phyloP scores from a whole-genome alignment of 2,797 vertebrate species.

The Chelmon rostratus region DNA sequence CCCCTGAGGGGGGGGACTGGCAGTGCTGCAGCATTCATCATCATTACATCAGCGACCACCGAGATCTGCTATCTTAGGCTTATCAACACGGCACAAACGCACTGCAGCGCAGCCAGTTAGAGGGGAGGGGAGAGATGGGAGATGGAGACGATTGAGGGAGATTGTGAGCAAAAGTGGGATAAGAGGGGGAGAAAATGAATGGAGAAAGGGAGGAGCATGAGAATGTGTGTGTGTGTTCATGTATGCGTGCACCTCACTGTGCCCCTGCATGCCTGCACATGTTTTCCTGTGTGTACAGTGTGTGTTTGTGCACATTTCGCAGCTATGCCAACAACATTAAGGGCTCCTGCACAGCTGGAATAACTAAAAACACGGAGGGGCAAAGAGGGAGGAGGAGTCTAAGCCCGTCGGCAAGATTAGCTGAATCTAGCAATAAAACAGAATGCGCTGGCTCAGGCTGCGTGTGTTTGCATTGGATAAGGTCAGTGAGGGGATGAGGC shows the following conservation, averaged over 20 bases:
- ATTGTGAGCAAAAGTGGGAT: conserved; percentile 79
- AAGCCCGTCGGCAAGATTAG: conserved; percentile 66
- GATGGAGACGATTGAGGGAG: conserved; percentile 78
- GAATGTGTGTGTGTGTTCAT: conserved; percentile 27
- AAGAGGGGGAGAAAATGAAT: conserved; percentile 76
- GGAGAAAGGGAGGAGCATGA: conserved; percentile 67
- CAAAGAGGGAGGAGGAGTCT: conserved; percentile 64
- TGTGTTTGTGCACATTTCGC: conserved; percentile 79
- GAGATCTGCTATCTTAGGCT: conserved; percentile 91
- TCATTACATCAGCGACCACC: conserved; percentile 95
- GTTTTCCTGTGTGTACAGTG: conserved; percentile 69
- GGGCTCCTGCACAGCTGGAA: conserved; percentile 81
- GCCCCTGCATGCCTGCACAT: conserved; percentile 77
- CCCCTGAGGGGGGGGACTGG: conserved; percentile 86
- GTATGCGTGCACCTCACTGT: conserved; percentile 39
- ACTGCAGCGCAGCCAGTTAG: conserved; percentile 76
- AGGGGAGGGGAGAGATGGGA: conserved; percentile 78
- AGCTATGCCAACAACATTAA: conserved; percentile 85
- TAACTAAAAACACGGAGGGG: conserved; percentile 80
- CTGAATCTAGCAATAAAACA: conserved; percentile 82
- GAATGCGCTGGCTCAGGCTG: conserved; percentile 70
- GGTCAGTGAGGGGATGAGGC: conserved; percentile 63
- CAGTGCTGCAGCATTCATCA: conserved; percentile 91
- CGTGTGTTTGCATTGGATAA: conserved; percentile 76
- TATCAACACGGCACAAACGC: conserved; percentile 88